Evolutionary conservation across 2,797 vertebrate genomes (phyloP), one percentile per base, ranked within the genome.

Genomic region (Podargus strigoides): DNA sequence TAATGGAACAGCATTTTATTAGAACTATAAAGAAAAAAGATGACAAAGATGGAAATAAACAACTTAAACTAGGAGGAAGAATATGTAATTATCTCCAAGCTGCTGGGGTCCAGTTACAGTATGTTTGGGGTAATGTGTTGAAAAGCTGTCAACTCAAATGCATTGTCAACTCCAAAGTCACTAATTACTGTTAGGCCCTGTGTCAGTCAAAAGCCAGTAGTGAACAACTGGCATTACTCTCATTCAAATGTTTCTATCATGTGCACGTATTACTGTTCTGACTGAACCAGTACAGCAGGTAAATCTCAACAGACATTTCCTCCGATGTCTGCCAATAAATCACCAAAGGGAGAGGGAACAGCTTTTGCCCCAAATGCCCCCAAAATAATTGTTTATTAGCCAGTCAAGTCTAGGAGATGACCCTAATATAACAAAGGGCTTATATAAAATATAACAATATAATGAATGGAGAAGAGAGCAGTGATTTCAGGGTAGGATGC

Each of bases 381-480:
- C 55, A 77, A 85, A 89, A 75, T 44, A 74, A 91, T 58, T 91
- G 59, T 91, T 96, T 92, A 95, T 93, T 92, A 94, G 68, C 76
- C 85, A 89, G 87, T 74, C 91, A 95, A 46, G 73, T 37, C 75
- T 64, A 68, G 81, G 63, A 56, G 67, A 91, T 87, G 91, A 95
- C 85, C 68, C 60, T 92, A 82, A 93, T 92, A 93, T 83, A 96
- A 93, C 82, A 93, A 80, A 85, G 52, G n/a, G 36, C 59, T 90
- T 93, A 76, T 69, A 87, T 46, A 95, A 92, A 95, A 87, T 46
- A 69, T 36, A 95, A 81, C 17, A 11, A 46, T 64, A 39, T 26
- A 86, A 81, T 5, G 15, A 90, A 55, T 28, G 67, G 62, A 80
- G 63, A 39, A 78, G 52, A 82, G 67, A 90, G 36, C n/a, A 42